Percentiles rank a stretch among this genome's conserved stretches.
These are phyloP conservation scores for Stichodactyla helianthus DNA, from an alignment of 64 coral and sea anemone genomes.

Conservation along the genomic window DNA sequence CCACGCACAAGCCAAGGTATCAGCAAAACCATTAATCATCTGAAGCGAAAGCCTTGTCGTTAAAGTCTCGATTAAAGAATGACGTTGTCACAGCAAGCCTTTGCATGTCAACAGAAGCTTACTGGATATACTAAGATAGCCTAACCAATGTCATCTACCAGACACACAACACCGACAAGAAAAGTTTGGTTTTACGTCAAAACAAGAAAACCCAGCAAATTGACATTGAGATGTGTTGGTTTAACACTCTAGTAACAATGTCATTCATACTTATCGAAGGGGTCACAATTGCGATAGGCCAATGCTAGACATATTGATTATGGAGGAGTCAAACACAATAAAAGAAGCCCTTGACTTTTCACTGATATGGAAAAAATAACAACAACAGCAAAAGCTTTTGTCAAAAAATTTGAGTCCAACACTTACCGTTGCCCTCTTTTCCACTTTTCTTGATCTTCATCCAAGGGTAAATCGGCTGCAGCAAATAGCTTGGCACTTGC, in stretches of 20 bases:
- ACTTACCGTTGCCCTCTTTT: slow-evolving; percentile 47
- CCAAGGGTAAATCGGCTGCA: slow-evolving; percentile 92
- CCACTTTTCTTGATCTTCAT: slow-evolving; percentile 94
- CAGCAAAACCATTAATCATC: slow-evolving; percentile 26
- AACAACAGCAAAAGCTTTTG: not conserved
- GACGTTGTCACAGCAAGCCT: slow-evolving; percentile 13
- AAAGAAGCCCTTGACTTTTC: not conserved
- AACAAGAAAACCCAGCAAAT: not conserved
- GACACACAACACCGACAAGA: not conserved
- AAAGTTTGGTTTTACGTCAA: not conserved
- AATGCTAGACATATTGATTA: not conserved
- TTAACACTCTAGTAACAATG: slow-evolving; percentile 2
- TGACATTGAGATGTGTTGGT: not conserved
- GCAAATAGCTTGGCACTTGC: slow-evolving; percentile 77
- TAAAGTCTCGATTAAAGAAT: not conserved
- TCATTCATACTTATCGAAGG: not conserved
- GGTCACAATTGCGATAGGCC: not conserved
- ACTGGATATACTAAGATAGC: slow-evolving; percentile 11
- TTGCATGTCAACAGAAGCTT: slow-evolving; percentile 16
- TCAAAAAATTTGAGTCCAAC: not conserved
- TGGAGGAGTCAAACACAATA: not conserved
- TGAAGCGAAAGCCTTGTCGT: not conserved
- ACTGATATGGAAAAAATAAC: not conserved
- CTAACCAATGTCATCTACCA: not conserved
- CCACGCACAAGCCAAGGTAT: not conserved